phyloP scores from a whole-genome alignment of 2,797 vertebrate genomes.

The Petrocephalus sullivani region DNA sequence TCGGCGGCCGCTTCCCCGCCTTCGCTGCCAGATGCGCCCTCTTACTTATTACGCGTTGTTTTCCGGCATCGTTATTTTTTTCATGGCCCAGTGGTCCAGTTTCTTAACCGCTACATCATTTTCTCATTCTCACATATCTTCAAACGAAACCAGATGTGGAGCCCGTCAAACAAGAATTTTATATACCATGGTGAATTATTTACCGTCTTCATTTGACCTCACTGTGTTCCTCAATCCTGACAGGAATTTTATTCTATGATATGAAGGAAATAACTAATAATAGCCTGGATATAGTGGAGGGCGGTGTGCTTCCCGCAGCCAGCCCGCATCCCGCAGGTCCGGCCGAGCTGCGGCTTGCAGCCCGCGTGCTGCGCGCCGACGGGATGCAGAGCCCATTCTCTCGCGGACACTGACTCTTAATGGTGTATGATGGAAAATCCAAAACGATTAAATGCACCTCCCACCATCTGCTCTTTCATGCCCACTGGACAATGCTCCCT shows the following conservation, averaged over 20 bases:
- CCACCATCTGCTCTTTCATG: not conserved
- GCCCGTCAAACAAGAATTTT: not conserved
- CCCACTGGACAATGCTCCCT: not conserved
- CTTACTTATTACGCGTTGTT: not conserved
- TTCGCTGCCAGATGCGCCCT: not conserved
- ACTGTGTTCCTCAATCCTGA: not conserved
- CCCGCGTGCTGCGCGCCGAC: not conserved
- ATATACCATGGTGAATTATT: not conserved
- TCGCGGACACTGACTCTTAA: not conserved
- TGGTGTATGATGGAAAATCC: not conserved
- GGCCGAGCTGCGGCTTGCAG: not conserved
- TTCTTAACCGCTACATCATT: constrained; percentile 1
- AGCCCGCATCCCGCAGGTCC: not conserved
- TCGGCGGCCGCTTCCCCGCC: not conserved
- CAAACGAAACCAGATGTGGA: constrained; percentile 12
- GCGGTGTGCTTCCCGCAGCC: not conserved
- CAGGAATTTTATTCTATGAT: not conserved
- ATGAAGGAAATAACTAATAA: not conserved
- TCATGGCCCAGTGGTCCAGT: not conserved
- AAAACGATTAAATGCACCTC: not conserved
- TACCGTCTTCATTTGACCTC: not conserved
- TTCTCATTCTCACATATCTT: constrained; percentile 5
- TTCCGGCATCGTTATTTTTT: not conserved
- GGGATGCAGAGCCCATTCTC: not conserved
- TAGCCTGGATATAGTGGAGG: not conserved